Evolutionary conservation across 2,797 vertebrate species (phyloP).

Genomic region (Psittacula echo): DNA sequence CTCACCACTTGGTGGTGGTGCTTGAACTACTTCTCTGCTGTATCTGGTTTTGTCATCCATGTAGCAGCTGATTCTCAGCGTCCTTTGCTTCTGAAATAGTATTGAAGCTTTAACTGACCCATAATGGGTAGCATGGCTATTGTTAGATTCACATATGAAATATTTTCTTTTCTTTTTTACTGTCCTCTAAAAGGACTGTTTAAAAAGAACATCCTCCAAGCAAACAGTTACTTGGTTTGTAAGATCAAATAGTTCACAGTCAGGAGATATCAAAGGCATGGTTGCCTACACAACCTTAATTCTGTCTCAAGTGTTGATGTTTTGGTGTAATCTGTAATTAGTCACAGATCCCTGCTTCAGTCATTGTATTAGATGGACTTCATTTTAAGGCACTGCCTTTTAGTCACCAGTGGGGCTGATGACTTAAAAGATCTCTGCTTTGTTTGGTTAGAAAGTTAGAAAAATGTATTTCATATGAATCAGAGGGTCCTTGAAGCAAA

Average conservation of each 20-base stretch:
- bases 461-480: background rate
- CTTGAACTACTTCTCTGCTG: background rate
- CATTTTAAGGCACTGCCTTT: background rate
- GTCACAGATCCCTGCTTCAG: conserved; percentile 57
- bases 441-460: background rate
- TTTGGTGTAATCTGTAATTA: conserved; percentile 53
- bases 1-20: background rate
- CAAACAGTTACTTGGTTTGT: background rate
- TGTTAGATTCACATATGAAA: background rate
- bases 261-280: conserved; percentile 3
- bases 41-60: background rate
- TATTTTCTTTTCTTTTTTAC: background rate
- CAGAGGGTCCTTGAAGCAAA: background rate
- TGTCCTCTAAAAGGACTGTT: background rate
- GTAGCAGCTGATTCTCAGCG: background rate
- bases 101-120: background rate
- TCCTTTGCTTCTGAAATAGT: background rate
- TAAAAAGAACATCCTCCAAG: background rate
- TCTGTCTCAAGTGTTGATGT: conserved; percentile 31
- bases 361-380: conserved; percentile 57
- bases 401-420: background rate
- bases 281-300: conserved; percentile 42
- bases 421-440: background rate
- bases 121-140: background rate
- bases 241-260: background rate